Base-by-base conservation (phyloP, 2,888 invertebrate species). In the Microplitis manilae region DNA sequence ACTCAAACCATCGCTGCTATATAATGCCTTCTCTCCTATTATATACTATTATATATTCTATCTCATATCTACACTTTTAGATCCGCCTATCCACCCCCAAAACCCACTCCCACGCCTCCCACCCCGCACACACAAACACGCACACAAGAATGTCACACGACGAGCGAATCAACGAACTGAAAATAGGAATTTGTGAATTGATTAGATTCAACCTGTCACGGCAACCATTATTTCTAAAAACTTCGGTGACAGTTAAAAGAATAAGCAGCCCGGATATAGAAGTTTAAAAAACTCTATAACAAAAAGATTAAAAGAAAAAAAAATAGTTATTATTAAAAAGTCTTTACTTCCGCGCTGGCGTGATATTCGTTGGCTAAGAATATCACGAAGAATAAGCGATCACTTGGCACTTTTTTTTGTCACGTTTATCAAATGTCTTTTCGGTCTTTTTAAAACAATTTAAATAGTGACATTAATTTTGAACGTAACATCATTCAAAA, bases 141-240 rank as follows among this genome's bases (percentile, higher is more conserved):
- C 50, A 50, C 50, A 50, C 50, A 4, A 13, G 13, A 50, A 50
- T 50, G 9, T 50, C 50, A 8, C 50, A 50, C 9, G 50, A 50
- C 9, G 50, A 50, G 50, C 50, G 50, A 50, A 50, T 50, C 65
- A 65, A 65, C 65, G 9, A 65, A 65, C 30, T 30, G 65, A 65
- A 65, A 65, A 65, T 65, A 65, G 65, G 65, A 65, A 38, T 65
- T 65, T 20, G 30, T 65, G 38, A 65, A 65, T 65, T 65, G 65
- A 65, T 65, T 65, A 65, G 65, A 65, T 65, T 65, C 65, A 13
- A 20, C 38, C 30, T 30, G 65, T 65, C 65, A 65, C 20, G 38
- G 38, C 38, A 7, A 8, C 65, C 38, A 65, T 65, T 65, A 65
- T 65, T 65, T 65, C 30, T 2, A 4, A 5, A 38, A 65, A 65